These are phyloP conservation scores for Eulemur rufifrons DNA, from an alignment of 2,113 vertebrate species.

Conservation along the genomic window DNA sequence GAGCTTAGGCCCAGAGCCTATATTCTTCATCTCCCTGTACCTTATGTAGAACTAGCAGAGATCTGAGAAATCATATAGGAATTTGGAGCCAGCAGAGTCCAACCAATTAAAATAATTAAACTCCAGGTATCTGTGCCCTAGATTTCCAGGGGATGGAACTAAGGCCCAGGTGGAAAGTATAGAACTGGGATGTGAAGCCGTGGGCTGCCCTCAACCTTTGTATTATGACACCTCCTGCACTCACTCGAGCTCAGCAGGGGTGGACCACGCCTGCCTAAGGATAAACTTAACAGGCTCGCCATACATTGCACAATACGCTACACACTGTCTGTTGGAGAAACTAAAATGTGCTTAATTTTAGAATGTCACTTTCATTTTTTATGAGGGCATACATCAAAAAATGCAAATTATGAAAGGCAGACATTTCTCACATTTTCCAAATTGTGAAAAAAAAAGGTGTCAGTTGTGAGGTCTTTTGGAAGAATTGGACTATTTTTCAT, in stretches of 20 bases:
- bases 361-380: background rate
- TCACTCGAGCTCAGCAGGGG: background rate
- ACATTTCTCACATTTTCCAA: background rate
- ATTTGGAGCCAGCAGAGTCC: background rate
- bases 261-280: background rate
- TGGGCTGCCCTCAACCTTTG: background rate
- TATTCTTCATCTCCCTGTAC: background rate
- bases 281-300: background rate
- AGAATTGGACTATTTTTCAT: background rate
- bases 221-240: background rate
- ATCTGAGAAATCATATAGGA: background rate
- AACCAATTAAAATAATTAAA: constrained; percentile 19
- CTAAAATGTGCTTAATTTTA: background rate
- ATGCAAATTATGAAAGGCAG: background rate
- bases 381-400: background rate
- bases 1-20: background rate
- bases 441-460: background rate
- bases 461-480: background rate
- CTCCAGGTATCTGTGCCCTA: constrained; percentile 10
- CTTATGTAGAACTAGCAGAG: background rate
- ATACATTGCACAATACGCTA: background rate
- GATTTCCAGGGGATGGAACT: constrained; percentile 22
- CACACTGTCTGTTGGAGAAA: background rate
- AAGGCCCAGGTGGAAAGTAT: background rate
- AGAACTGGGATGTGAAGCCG: background rate